These are phyloP conservation scores for Andrena cerasifolii DNA, from an alignment of 1,140 invertebrate genomes.

Conservation along the genomic window DNA sequence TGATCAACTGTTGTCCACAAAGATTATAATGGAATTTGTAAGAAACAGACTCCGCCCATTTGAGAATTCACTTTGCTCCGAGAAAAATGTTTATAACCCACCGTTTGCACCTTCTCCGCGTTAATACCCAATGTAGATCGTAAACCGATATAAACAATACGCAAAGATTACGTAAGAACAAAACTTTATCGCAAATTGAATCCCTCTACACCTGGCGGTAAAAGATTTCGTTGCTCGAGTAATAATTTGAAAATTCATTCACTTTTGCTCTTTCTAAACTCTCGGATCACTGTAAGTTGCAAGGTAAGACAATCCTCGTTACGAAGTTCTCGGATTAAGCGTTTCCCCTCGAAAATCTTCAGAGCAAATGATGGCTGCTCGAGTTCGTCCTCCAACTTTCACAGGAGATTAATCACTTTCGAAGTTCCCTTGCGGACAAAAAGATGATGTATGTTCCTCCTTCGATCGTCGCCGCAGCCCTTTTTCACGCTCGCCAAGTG, in stretches of 20 bases:
- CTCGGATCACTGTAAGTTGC: not conserved
- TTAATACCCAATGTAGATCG: no score
- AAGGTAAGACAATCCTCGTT: not conserved
- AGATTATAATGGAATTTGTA: not conserved
- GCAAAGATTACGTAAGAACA: no score
- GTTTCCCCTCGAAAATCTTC: not conserved
- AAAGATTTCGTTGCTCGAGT: no score
- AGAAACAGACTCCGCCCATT: not conserved
- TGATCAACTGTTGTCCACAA: not conserved
- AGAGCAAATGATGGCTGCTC: not conserved
- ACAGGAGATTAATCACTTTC: not conserved
- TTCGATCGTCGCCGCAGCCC: not conserved
- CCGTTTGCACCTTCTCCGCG: no score
- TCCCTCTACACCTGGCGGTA: no score
- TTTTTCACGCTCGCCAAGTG: not conserved
- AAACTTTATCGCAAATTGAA: no score
- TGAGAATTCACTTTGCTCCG: no score
- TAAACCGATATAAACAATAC: no score
- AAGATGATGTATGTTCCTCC: not conserved
- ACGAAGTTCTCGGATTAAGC: not conserved
- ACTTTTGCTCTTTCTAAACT: not conserved
- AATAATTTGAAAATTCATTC: not conserved
- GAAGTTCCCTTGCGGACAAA: not conserved
- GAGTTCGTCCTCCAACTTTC: not conserved
- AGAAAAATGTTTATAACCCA: not conserved